These are phyloP conservation scores for Larimichthys polyactis DNA, from an alignment of 2,113 vertebrate species.

Conservation along the genomic window DNA sequence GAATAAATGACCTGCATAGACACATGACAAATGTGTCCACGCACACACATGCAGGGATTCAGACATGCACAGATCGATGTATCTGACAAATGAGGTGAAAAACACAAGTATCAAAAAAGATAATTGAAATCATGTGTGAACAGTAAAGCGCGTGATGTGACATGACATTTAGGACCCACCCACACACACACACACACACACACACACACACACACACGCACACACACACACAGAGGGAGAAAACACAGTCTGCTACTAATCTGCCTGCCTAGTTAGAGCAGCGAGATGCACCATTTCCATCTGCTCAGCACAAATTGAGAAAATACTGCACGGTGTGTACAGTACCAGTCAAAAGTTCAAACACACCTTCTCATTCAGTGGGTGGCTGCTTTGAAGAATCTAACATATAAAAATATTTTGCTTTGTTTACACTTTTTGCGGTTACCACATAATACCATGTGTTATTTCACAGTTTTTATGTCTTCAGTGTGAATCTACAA, in stretches of 20 bases:
- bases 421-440: too few relatives aligned
- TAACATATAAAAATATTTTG: too few relatives aligned
- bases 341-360: too few relatives aligned
- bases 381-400: too few relatives aligned
- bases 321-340: conserved; percentile 22
- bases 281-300: conserved; percentile 71
- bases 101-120: neutral
- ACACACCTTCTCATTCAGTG: too few relatives aligned
- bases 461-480: too few relatives aligned
- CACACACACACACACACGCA: conserved; percentile 4
- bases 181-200: conserved; percentile 14
- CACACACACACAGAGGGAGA: conserved; percentile 4
- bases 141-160: conserved; percentile 21
- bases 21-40: conserved; percentile 24
- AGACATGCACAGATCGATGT: neutral
- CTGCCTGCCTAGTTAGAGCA: conserved; percentile 65
- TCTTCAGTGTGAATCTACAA: too few relatives aligned
- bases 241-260: conserved; percentile 47
- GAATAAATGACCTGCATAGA: conserved; percentile 44
- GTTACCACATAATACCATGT: too few relatives aligned
- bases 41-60: neutral
- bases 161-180: conserved; percentile 35
- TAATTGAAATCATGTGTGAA: conserved; percentile 5
- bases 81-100: conserved; percentile 20
- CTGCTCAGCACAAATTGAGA: conserved; percentile 64